These are phyloP conservation scores for Myotis brandtii DNA, from an alignment of 2,113 vertebrate genomes.

Conservation along the genomic window DNA sequence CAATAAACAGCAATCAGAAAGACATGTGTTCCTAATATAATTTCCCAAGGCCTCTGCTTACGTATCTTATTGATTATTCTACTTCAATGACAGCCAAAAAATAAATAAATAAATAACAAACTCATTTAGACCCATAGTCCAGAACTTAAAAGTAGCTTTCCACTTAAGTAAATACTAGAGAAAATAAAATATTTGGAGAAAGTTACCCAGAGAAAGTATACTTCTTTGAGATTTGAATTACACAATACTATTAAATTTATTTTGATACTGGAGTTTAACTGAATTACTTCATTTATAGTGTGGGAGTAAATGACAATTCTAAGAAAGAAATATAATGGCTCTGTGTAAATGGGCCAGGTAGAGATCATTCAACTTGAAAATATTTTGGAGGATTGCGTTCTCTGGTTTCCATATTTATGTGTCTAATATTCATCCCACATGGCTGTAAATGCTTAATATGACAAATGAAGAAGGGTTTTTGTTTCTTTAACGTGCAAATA, in stretches of 20 bases:
- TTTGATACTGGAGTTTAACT: background rate
- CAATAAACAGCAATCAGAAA: background rate
- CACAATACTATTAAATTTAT: background rate
- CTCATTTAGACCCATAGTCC: background rate
- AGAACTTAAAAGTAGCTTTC: background rate
- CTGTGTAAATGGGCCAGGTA: background rate
- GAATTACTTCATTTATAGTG: background rate
- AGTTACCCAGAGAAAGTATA: background rate
- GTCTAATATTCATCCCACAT: background rate
- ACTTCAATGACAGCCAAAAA: background rate
- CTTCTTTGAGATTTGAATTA: background rate
- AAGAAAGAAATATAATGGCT: background rate
- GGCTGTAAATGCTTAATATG: background rate
- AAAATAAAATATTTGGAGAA: slow-evolving; percentile 39
- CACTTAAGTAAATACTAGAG: background rate
- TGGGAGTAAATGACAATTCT: background rate
- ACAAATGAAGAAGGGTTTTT: background rate
- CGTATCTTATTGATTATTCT: background rate
- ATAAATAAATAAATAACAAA: background rate
- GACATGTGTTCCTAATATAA: background rate
- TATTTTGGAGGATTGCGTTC: background rate
- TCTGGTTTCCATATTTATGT: background rate
- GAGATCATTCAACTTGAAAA: slow-evolving; percentile 5
- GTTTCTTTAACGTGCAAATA: background rate
- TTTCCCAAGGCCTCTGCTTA: background rate